phyloP scores from a whole-genome alignment of 2,797 vertebrate genomes.

The Pithecia hirsuta region DNA sequence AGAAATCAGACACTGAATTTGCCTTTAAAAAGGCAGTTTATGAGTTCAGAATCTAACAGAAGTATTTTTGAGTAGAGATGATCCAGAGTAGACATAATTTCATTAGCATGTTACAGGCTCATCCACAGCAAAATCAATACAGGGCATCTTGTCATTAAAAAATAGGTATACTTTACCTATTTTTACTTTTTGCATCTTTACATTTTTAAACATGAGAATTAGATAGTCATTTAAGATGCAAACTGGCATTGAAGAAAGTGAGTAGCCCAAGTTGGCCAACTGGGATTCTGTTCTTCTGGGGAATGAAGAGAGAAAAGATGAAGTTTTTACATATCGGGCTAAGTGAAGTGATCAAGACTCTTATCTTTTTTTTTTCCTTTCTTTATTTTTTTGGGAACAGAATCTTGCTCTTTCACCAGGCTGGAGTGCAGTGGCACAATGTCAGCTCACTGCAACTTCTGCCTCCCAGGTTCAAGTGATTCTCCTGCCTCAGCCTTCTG shows the following conservation, averaged over 20 bases:
- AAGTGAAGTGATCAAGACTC: background rate
- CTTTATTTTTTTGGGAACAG: no score
- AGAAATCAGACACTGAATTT: background rate
- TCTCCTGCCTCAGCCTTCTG: no score
- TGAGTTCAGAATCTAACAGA: background rate
- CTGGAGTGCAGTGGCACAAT: no score
- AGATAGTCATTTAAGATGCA: background rate
- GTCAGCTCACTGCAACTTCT: no score
- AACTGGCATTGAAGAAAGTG: background rate
- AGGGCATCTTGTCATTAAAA: background rate
- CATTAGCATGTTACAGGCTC: background rate
- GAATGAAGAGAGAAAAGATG: background rate
- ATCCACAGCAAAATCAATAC: background rate
- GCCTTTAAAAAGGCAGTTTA: background rate
- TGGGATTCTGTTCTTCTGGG: background rate
- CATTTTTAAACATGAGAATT: background rate
- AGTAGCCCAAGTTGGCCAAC: rapidly evolving
- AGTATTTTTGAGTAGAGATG: background rate
- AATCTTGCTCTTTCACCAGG: no score
- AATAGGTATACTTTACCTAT: background rate
- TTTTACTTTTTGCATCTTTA: background rate
- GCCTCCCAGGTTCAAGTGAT: no score
- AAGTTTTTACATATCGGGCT: background rate
- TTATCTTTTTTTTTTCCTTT: no score
- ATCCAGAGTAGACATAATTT: background rate